Conservation (phyloP, 2,113 vertebrate genomes). For the Prietella phreatophila region DNA sequence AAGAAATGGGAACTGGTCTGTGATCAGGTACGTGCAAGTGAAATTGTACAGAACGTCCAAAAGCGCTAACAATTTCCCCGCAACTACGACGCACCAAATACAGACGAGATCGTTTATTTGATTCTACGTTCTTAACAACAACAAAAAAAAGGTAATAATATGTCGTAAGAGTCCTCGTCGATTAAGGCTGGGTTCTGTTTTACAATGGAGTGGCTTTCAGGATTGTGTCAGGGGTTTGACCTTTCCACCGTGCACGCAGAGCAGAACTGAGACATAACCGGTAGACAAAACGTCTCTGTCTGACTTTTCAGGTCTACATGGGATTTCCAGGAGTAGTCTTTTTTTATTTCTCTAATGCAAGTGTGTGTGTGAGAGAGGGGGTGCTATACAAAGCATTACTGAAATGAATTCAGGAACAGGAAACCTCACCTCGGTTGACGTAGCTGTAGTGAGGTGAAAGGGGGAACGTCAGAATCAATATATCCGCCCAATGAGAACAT, state of each 20-base stretch:
- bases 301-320: neutral
- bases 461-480: neutral
- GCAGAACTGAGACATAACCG: neutral
- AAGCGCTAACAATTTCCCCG: too few relatives aligned
- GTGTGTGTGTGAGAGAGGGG: neutral
- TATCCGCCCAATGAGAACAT: neutral
- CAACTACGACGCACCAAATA: too few relatives aligned
- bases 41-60: neutral
- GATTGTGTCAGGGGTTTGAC: neutral
- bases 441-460: neutral
- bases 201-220: neutral
- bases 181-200: neutral
- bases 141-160: neutral
- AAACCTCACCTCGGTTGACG: neutral
- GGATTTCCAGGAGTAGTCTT: neutral
- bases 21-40: constrained; percentile 78
- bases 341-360: neutral
- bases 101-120: neutral
- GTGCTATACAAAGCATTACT: neutral
- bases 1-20: constrained; percentile 98
- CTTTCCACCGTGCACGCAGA: neutral
- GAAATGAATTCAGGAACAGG: neutral
- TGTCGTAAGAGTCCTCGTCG: neutral
- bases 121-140: too few relatives aligned
- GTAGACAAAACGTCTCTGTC: neutral